Evolutionary conservation across 2,113 vertebrate genomes (phyloP), one percentile per base, ranked within the genome.

Genomic region (Grammomys dolichurus): DNA sequence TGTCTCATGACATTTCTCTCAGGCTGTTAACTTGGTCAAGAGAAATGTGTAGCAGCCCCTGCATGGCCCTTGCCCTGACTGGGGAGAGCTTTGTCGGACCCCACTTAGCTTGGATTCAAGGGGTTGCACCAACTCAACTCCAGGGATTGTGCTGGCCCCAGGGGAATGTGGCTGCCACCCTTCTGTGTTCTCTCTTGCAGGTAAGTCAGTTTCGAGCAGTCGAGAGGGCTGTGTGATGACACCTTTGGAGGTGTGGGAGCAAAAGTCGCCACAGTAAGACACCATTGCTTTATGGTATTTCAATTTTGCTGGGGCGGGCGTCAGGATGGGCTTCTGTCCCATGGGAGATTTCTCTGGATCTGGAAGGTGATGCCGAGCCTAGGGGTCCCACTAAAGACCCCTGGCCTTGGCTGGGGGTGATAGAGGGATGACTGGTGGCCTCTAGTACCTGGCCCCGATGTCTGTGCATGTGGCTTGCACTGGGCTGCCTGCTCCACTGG

Each of bases 151-250:
- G 40, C 73, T 6, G 24, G 70, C 26, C 51, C 93, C 22, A 0
- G 17, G 73, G 40, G 76, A 11, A 76, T 56, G 33, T 65, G 58
- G 87, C 96, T 87, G 70, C 95, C 98, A 98, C 67, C n/a, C 76
- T 46, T 82, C 86, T 98, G 26, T 98, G 3, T 98, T 98, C 87
- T 98, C 46, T 98, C 94, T 98, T 98, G 93, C 97, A 98, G 98
- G 98, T 99, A 99, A 98, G 98, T 98, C 96, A 97, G 97, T 93
- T 96, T 80, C 95, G 67, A 95, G 97, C 96, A 95, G 94, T 97
- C 78, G 10, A 87, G 89, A 90, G 96, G 96, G 94, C 95, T 70
- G 94, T 94, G 88, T 88, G 92, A 93, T 96, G 96, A 95, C 98
- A 97, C 95, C 46, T 48, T 87, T 85, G 94, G 96, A 95, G 31